Percentiles rank a stretch among this genome's conserved stretches.
phyloP scores from a whole-genome alignment of 2,113 vertebrate species.

The Probosciger aterrimus region DNA sequence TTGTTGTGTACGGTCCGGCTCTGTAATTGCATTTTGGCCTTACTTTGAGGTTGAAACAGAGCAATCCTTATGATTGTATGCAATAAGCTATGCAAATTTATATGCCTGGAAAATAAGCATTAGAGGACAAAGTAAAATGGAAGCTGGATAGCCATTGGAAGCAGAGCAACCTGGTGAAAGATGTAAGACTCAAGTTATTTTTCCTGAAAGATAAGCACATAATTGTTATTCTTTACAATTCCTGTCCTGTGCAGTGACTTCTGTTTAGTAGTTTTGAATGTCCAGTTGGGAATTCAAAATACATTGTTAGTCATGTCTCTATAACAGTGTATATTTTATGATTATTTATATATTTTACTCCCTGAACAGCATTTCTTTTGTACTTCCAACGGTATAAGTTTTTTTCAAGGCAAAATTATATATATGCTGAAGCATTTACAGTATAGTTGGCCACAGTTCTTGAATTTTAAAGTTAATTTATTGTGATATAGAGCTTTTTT shows the following conservation, averaged over 20 bases:
- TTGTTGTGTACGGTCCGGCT: accelerated
- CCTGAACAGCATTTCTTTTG: not conserved
- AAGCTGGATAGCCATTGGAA: not conserved
- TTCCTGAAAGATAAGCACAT: not conserved
- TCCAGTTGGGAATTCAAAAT: not conserved
- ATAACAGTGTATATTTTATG: not conserved
- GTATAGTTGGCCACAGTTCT: not conserved
- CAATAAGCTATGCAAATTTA: not conserved
- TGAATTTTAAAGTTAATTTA: not conserved
- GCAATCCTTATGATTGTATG: not conserved
- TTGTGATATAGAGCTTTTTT: not conserved
- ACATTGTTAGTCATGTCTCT: not conserved
- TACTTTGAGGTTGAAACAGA: not conserved
- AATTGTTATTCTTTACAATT: not conserved
- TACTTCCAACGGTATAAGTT: not conserved
- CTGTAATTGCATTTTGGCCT: not conserved
- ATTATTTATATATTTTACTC: not conserved
- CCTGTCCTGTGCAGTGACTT: not conserved
- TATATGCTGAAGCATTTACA: not conserved
- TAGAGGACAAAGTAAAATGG: not conserved
- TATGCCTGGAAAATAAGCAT: not conserved
- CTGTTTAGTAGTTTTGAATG: not conserved
- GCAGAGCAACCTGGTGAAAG: not conserved
- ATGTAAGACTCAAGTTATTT: not conserved
- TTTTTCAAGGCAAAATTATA: not conserved